Evolutionary conservation across 2,888 invertebrate genomes (phyloP), one percentile per base, ranked within the genome.

Genomic region (Bugula neritina): DNA sequence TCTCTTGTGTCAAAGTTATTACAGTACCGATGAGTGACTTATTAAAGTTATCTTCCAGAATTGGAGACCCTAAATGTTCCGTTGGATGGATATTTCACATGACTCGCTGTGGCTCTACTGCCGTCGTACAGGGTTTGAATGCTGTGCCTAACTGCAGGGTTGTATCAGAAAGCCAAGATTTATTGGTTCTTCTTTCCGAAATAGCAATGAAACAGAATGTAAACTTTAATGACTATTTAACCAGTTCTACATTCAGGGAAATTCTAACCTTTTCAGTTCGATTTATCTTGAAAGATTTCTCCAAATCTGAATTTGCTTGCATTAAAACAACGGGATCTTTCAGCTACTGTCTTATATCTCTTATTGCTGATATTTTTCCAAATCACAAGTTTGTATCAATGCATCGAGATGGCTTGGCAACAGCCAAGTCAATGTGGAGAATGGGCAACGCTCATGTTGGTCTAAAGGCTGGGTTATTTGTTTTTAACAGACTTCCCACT

Each of bases 41-140:
- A 5, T 1, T 63, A 3, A 63, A 27, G 3, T 3, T 63, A n/a
- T 25, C 29, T 63, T 31, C 27, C 1, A 27, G n/a, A 5, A 25
- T 63, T 27, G 63, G 63, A 31, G 63, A 25, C 13, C 63, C 63
- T 10, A 31, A 63, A n/a, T 63, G 63, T 31, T 5, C 27, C 13
- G 63, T 63, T 10, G 63, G 63, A 13, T 63, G 63, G 63, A 27
- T 63, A 27, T 63, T 63, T 63, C 63, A 63, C 31, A 63, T 31
- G 63, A 27, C 63, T 27, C 27, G 63, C 5, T 63, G 63, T 34
- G 63, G 63, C n/a, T 63, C 63, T 63, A 63, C 63, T 29, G 63
- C 31, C 31, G 31, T 63, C 3, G 63, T 27, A 2, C 63, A 63
- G 31, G 63, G 63, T 3, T n/a, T 63, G 27, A 63, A 63, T 31